Base-by-base conservation (phyloP, 1,140 invertebrate genomes). In the Dufourea novaeangliae region DNA sequence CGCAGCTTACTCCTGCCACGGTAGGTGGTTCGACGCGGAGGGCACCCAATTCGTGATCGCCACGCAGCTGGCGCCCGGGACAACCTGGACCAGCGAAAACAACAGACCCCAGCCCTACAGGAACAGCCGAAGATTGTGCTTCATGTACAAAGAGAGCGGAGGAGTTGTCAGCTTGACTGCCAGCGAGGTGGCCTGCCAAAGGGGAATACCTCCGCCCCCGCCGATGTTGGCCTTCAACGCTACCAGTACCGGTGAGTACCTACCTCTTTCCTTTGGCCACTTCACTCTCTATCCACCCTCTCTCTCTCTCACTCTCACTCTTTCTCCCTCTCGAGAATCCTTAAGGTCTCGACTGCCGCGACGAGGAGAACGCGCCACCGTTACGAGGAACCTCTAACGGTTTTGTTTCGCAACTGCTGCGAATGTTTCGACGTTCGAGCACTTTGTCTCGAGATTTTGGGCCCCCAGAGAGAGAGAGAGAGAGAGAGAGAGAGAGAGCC, bases 1-100 rank as follows among this genome's bases (percentile, higher is more conserved):
- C 93, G 10, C 92, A 97, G 97, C 95, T 82, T 98, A 97, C 91
- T 96, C 96, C 2, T 97, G 97, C 92, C 96, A 97, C 88, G 97
- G 96, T 78, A 94, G 94, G 79, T 97, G 96, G 96, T 92, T 94
- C 87, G 94, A 94, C 80, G 93, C 93, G 54, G 95, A 96, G 85
- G 94, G 94, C 39, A 95, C 95, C 11, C 95, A 95, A 80, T 97
- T 95, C 90, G 94, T 97, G 79, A 95, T 97, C 81, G 96, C 96
- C 37, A 95, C 95, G 54, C 95, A 95, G 29, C 90, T 95, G 67
- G 94, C 94, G 78, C 93, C 90, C 44, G 88, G 87, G 83, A 87
- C 87, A 41, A 70, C 88, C 29, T 92, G 92, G 92, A 88, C 68
- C 44, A 75, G 75, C 73, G 90, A 89, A 54, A 91, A 90, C 85